These are phyloP conservation scores for Monomorium pharaonis DNA, from an alignment of 1,140 invertebrate species.

Conservation along the genomic window DNA sequence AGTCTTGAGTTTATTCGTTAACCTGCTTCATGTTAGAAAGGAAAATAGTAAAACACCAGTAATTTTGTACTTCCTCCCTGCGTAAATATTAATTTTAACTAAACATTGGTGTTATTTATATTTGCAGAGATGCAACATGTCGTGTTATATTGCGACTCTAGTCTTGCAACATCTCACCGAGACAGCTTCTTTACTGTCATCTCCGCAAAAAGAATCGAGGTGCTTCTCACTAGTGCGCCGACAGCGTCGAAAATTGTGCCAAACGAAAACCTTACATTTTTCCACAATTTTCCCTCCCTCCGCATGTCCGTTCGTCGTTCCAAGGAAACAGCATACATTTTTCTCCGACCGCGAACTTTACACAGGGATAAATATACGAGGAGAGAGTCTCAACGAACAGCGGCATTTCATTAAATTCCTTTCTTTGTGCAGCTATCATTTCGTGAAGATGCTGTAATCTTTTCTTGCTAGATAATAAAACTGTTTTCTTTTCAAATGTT, in stretches of 20 bases:
- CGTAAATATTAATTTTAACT: conserved; percentile 4
- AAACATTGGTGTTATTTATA: conserved; percentile 25
- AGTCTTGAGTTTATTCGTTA: neutral
- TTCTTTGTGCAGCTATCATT: conserved; percentile 32
- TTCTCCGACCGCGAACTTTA: conserved; percentile 34
- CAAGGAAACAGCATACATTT: conserved; percentile 43
- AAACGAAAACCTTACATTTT: conserved; percentile 47
- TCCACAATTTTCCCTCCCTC: conserved; percentile 4
- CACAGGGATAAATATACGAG: conserved; percentile 1
- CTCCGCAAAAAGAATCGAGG: conserved; percentile 37
- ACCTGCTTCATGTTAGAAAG: neutral
- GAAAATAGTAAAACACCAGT: neutral
- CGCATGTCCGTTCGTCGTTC: neutral
- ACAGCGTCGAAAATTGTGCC: conserved; percentile 43
- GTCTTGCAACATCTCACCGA: neutral
- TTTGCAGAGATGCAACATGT: neutral
- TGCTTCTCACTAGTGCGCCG: neutral
- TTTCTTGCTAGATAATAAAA: conserved; percentile 7
- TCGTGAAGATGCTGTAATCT: neutral
- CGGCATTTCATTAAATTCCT: conserved; percentile 53
- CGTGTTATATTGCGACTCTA: neutral
- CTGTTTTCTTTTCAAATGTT: neutral
- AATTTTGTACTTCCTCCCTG: neutral
- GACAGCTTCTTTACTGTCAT: conserved; percentile 52
- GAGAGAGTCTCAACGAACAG: conserved; percentile 7